These are phyloP conservation scores for Anthrax anthrax DNA, from an alignment of 2,888 invertebrate genomes.

Conservation along the genomic window DNA sequence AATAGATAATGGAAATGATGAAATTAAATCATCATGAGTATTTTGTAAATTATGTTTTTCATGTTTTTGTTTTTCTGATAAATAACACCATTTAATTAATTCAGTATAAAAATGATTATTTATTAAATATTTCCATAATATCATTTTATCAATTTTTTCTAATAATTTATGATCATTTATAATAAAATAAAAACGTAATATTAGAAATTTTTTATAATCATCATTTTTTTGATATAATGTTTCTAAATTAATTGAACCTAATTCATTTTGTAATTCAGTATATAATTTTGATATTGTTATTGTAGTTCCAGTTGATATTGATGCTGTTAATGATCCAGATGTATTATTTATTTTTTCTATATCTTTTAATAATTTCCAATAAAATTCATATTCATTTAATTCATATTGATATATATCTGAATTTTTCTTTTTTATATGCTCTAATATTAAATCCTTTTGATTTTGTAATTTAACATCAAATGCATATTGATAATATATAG, in stretches of 20 bases:
- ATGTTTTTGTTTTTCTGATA: background rate
- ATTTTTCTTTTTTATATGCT: slow-evolving; percentile 43
- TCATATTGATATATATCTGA: slow-evolving; percentile 24
- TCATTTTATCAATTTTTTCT: slow-evolving; percentile 24
- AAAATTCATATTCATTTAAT: slow-evolving; percentile 21
- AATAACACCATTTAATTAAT: slow-evolving; percentile 23
- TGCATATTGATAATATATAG: slow-evolving; percentile 37
- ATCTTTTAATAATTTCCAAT: slow-evolving; percentile 24
- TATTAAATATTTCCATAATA: slow-evolving; percentile 27
- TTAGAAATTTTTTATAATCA: slow-evolving; percentile 20
- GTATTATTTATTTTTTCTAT: slow-evolving; percentile 16
- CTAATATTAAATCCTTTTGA: slow-evolving; percentile 50
- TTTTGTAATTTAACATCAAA: slow-evolving; percentile 42
- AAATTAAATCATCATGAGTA: no score
- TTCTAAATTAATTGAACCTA: slow-evolving; percentile 24
- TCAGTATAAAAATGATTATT: slow-evolving; percentile 16
- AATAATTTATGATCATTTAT: slow-evolving; percentile 23
- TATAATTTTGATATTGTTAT: slow-evolving; percentile 12
- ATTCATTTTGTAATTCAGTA: slow-evolving; percentile 11
- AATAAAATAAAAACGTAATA: slow-evolving; percentile 29
- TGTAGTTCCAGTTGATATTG: no score
- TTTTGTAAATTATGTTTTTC: no score
- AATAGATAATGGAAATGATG: no score
- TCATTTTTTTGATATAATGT: slow-evolving; percentile 26
- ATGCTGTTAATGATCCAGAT: no score